Base-by-base conservation (phyloP, 2,113 vertebrate genomes). In the Tragulus kanchil region DNA sequence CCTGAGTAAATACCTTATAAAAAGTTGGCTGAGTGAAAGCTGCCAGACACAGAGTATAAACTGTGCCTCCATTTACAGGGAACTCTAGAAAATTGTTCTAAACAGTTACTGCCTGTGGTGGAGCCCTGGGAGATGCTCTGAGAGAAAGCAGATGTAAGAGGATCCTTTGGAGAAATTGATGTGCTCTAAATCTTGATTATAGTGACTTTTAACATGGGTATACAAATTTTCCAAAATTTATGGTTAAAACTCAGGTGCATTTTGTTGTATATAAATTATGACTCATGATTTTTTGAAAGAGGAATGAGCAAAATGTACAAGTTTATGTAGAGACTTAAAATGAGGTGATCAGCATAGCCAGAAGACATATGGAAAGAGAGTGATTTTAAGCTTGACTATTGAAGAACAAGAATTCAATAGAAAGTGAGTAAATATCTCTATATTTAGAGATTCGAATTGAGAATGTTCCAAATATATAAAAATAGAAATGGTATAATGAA, bases 171-270 rank as follows among this genome's bases (percentile, higher is more conserved):
- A 17, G 48, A 62, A 56, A 73, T 89, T 64, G 36, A 61, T 71
- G 42, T 58, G 28, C 31, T 95, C 45, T 45, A 84, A 77, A 89
- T 93, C 42, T 83, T 59, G 15, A 65, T 65, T 92, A 56, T 64
- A 64, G 23, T 95, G 85, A 2, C n/a, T 42, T 8, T 85, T 75
- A 64, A 64, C 79, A 59, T 52, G 9, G 31, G 10, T 54, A 13
- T 59, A 48, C 75, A 73, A 75, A 65, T 48, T 83, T 92, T 16
- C 77, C 50, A 93, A 50, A 92, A 75, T 92, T 48, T 92, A 62
- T 3, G 50, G 42, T 83, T 59, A 65, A 50, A 59, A 25, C 28
- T 7, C 19, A 11, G 42, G 54, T 93, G 50, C 23, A 58, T 82
- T 95, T 58, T 89, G 2, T 78, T 59, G 16, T 64, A 13, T 82